These are phyloP conservation scores for Drosophila gunungcola DNA, from an alignment of 1,140 invertebrate species.

Conservation along the genomic window DNA sequence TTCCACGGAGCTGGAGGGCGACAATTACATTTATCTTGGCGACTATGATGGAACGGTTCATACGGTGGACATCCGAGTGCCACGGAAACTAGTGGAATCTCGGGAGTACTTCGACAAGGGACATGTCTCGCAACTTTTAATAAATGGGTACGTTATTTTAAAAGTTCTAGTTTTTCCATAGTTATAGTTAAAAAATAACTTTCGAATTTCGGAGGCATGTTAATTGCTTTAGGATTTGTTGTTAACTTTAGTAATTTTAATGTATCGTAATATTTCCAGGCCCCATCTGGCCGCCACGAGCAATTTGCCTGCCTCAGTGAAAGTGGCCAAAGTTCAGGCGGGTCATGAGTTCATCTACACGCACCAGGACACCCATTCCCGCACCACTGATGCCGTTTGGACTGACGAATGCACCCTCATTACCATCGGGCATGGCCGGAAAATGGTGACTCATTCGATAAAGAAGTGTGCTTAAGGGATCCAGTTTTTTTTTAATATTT, in stretches of 20 bases:
- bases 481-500: constrained; percentile 7
- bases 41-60: constrained; percentile 67
- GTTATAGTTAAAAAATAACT: no score
- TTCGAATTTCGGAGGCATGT: no score
- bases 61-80: constrained; percentile 55
- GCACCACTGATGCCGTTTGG: constrained; percentile 61
- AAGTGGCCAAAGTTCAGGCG: constrained; percentile 27
- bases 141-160: constrained; percentile 45
- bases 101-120: constrained; percentile 38
- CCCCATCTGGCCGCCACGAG: constrained; percentile 54
- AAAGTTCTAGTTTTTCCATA: no score
- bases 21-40: constrained; percentile 60
- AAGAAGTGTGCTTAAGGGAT: constrained; percentile 3
- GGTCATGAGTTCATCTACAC: constrained; percentile 50
- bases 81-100: constrained; percentile 33
- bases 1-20: constrained; percentile 41
- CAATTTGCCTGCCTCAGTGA: constrained; percentile 52
- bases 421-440: constrained; percentile 62
- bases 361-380: constrained; percentile 46
- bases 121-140: constrained; percentile 33
- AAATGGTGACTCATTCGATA: constrained; percentile 50
- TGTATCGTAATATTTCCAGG: constrained; percentile 7
- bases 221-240: no score
- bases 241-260: no score
- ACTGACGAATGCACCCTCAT: constrained; percentile 49